These are phyloP conservation scores for Macrostomum lignano DNA, from an alignment of 1,140 invertebrate species.

Conservation along the genomic window DNA sequence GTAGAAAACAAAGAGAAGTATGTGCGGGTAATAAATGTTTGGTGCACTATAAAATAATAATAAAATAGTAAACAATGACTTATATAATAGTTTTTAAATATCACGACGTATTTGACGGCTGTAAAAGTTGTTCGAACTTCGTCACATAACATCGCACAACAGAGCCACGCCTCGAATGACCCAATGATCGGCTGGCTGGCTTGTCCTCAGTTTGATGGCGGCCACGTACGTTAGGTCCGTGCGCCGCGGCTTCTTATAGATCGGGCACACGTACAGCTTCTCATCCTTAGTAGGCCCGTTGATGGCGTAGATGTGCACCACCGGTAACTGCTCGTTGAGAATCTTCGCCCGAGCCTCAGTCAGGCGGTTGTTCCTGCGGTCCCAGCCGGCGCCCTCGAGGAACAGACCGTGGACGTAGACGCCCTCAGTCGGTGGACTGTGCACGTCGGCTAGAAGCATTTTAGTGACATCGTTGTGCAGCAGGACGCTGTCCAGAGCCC, in stretches of 20 bases:
- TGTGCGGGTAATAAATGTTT: too few species aligned
- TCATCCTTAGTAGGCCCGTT: slow-evolving; percentile 55
- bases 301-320: slow-evolving; percentile 78
- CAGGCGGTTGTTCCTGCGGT: slow-evolving; percentile 54
- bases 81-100: too few species aligned
- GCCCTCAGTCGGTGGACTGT: slow-evolving; percentile 51
- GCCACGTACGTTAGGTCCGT: slow-evolving; percentile 79
- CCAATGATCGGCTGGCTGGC: slow-evolving; percentile 55
- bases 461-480: slow-evolving; percentile 74
- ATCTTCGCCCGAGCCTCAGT: slow-evolving; percentile 64
- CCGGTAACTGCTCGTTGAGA: slow-evolving; percentile 55
- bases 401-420: slow-evolving; percentile 77
- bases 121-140: too few species aligned
- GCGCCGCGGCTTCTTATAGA: slow-evolving; percentile 68
- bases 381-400: slow-evolving; percentile 66
- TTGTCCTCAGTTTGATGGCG: slow-evolving; percentile 55
- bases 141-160: slow-evolving; percentile 38
- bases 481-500: slow-evolving; percentile 77
- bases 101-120: too few species aligned
- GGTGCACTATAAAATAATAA: too few species aligned
- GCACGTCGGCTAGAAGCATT: slow-evolving; percentile 52
- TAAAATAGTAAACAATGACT: too few species aligned
- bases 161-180: slow-evolving; percentile 64
- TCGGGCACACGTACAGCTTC: slow-evolving; percentile 68
- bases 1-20: too few species aligned